Conservation (phyloP, 2,888 invertebrate species). For the Synanthedon tipuliformis region DNA sequence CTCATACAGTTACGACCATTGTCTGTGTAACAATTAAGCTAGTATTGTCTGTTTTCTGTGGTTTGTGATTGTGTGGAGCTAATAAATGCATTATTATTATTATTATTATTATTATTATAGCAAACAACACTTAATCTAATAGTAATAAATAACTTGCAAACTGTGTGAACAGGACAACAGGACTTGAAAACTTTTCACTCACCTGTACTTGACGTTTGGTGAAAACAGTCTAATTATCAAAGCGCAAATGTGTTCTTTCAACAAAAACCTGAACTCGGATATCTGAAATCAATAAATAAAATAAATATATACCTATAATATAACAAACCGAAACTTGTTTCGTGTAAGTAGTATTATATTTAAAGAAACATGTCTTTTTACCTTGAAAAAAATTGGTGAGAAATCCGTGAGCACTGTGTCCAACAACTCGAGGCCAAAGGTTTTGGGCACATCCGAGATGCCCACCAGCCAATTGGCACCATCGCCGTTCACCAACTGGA, state of each 20-base stretch:
- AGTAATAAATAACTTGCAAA: too few relatives aligned
- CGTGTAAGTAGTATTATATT: too few relatives aligned
- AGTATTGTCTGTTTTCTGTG: too few relatives aligned
- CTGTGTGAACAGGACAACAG: too few relatives aligned
- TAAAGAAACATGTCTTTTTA: conserved; percentile 24
- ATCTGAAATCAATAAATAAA: conserved; percentile 72
- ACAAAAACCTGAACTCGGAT: conserved; percentile 90
- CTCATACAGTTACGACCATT: too few relatives aligned
- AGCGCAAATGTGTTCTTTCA: conserved; percentile 98
- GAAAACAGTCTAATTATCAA: conserved; percentile 98
- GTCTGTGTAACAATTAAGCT: too few relatives aligned
- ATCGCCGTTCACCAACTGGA: conserved; percentile 96
- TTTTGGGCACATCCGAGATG: conserved; percentile 96
- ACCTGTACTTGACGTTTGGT: conserved; percentile 96
- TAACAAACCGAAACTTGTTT: too few relatives aligned
- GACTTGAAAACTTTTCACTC: conserved; percentile 3
- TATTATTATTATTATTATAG: too few relatives aligned
- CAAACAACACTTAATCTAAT: too few relatives aligned
- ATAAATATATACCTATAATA: not conserved
- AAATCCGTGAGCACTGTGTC: conserved; percentile 93
- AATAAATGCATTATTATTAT: too few relatives aligned
- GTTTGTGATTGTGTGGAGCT: too few relatives aligned
- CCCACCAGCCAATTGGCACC: conserved; percentile 95
- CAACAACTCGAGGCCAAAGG: conserved; percentile 94
- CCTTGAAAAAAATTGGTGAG: conserved; percentile 86